Base-by-base conservation (phyloP, 2,797 vertebrate species). In the Melanotaenia boesemani region DNA sequence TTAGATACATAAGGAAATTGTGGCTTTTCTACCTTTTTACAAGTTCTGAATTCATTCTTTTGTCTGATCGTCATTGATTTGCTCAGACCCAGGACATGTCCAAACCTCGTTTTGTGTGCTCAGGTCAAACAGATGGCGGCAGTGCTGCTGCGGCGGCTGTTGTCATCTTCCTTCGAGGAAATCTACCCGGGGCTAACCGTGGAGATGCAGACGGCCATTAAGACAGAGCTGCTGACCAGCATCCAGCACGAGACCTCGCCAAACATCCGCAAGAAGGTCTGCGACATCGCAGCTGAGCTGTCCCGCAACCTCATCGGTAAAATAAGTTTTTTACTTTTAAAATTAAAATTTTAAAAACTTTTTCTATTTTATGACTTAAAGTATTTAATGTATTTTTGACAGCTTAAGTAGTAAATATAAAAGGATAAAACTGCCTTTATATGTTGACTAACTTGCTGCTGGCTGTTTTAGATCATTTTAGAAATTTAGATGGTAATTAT, bases 71-170 rank as follows among this genome's bases (percentile, higher is more conserved):
- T n/a, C 46, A 8, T 22, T 22, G 48, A 20, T 46, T 6, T 46
- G 16, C n/a, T 48, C 16, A 50, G 48, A 50, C n/a, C 20, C 20
- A 22, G 48, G 48, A 22, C n/a, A 3, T 50, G 48, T 50, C 22
- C 8, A 50, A 22, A 50, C 20, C 20, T n/a, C 2, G 20, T 41
- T 57, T 55, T 26, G 16, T 72, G 22, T 3, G 1, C 13, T n/a
- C 86, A 99, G 98, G 96, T 96, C 82, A 95, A 95, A 91, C 98
- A 99, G 91, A 99, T 99, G 98, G 97, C 98, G 0, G 98, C 98
- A 0, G 98, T 99, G 72, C 94, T 99, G 66, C 91, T 99, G 37
- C 95, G 98, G 61, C 95, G 98, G 63, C 95, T 99, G 63, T 88
- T 99, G 86, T 99, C 98, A 0, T 97, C 98, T 5, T 95, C 98